These are phyloP conservation scores for Falcaria lacertinaria DNA, from an alignment of 2,888 invertebrate species.

Conservation along the genomic window DNA sequence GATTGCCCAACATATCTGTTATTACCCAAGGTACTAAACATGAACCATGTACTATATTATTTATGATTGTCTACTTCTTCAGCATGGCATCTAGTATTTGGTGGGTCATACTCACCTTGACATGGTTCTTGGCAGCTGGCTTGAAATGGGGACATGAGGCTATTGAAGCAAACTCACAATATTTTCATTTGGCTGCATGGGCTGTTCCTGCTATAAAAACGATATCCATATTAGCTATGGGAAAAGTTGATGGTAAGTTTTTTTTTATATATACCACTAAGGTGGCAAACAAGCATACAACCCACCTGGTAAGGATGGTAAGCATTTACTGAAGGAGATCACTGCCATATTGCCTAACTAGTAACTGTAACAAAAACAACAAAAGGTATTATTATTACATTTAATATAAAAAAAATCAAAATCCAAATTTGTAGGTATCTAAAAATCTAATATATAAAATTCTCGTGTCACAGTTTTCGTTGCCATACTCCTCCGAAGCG, in stretches of 20 bases:
- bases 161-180: constrained; percentile 97
- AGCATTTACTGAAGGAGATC: too few relatives aligned
- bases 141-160: constrained; percentile 99
- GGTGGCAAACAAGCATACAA: too few relatives aligned
- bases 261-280: too few relatives aligned
- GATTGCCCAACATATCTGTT: constrained; percentile 87
- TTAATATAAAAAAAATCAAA: too few relatives aligned
- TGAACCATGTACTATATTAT: constrained; percentile 93
- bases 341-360: too few relatives aligned
- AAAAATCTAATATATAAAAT: too few relatives aligned
- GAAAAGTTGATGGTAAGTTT: constrained; percentile 93
- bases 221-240: constrained; percentile 95
- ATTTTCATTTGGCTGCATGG: constrained; percentile 99
- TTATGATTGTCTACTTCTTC: constrained; percentile 97
- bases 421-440: too few relatives aligned
- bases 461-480: too few relatives aligned
- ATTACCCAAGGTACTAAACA: constrained; percentile 93
- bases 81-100: constrained; percentile 98
- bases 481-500: too few relatives aligned
- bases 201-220: constrained; percentile 97
- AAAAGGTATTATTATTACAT: too few relatives aligned
- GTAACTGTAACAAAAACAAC: too few relatives aligned
- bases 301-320: too few relatives aligned
- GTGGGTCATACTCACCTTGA: constrained; percentile 98
- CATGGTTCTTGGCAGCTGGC: constrained; percentile 98